Base-by-base conservation (phyloP, 2,888 invertebrate genomes). In the Terebella lapidaria region DNA sequence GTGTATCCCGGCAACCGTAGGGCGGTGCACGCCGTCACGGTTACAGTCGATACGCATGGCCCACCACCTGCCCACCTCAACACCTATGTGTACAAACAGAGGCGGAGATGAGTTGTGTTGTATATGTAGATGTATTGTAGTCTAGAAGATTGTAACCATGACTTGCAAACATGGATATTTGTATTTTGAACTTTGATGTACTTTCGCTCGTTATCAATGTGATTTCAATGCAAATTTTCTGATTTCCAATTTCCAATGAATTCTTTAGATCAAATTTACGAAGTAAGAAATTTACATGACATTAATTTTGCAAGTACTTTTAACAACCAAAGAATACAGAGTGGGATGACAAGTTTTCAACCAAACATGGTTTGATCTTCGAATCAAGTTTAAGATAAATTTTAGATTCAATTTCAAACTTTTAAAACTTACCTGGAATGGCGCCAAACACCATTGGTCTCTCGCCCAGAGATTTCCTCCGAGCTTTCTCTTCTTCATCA, bases 1-100 rank as follows among this genome's bases (percentile, higher is more conserved):
- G 68, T 80, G 80, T 29, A 82, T 81, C 20, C 81, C 80, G 42
- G 81, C 78, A n/a, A 81, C 81, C 26, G 78, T 73, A 0, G 81
- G 81, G 70, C 79, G 72, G 66, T 82, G 82, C 15, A 81, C 66
- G 15, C 80, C 80, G 63, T 73, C 80, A 53, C 66, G 59, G 57
- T 74, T 77, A 61, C 77, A 77, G 55, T 80, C 79, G 63, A 79
- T 68, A 29, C 81, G 67, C 1, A 74, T 78, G 54, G 65, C 59
- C 81, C 81, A 82, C 20, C 67, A 60, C n/a, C 74, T 74, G 0
- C 82, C 82, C 29, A 82, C 72, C 30, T 73, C 75, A 26, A 77
- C 64, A 49, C 62, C 70, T 60, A 35, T 35, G 10, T 35, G 42
- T 15, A 10, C 42, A n/a, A 35, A n/a, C 10, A 35, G 42, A 15